Evolutionary conservation across 2,797 vertebrate genomes (phyloP), one percentile per base, ranked within the genome.

Genomic region (Molothrus ater): DNA sequence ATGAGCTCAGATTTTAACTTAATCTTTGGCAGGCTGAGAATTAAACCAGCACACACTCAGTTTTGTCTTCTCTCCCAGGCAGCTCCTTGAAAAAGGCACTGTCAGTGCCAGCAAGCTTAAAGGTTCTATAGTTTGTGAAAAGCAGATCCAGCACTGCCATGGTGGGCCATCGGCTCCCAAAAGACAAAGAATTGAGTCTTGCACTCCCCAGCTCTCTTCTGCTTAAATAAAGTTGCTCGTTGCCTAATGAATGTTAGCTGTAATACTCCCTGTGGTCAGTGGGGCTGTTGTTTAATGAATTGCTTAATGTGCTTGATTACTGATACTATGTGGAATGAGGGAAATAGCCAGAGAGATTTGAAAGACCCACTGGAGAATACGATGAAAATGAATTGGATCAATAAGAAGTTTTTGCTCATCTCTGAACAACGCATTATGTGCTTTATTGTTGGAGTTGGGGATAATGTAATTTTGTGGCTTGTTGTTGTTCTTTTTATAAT

Each of bases 301-400:
- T 98, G 98, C 98, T 98, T 98, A 98, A 98, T 98, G 98, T 98
- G 98, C 97, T 98, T 98, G 98, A 98, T 98, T 98, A 98, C 98
- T 98, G 97, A 97, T 98, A 97, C 98, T 98, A 84, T 98, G 97
- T 97, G 98, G 98, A 98, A 98, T 97, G 98, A 98, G 97, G 96
- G 93, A 98, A 98, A 98, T 97, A 97, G 98, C 98, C 97, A 98
- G 97, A 97, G 98, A 98, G 98, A 98, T 97, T 97, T 98, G 98
- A 98, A 98, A 98, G 97, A 97, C 98, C 97, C 98, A 98, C 97
- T 98, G 95, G 98, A 98, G 98, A 97, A 98, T 98, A 98, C 85
- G 94, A 98, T 98, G 98, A 98, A 98, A 98, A 98, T 98, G 98
- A 98, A 98, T 98, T 98, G 98, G 98, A 98, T 98, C 98, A 98